A percentile compares a stretch with the other conserved stretches of the same genome.
Conservation (phyloP, 2,888 invertebrate genomes). For the Heliconius aoede region DNA sequence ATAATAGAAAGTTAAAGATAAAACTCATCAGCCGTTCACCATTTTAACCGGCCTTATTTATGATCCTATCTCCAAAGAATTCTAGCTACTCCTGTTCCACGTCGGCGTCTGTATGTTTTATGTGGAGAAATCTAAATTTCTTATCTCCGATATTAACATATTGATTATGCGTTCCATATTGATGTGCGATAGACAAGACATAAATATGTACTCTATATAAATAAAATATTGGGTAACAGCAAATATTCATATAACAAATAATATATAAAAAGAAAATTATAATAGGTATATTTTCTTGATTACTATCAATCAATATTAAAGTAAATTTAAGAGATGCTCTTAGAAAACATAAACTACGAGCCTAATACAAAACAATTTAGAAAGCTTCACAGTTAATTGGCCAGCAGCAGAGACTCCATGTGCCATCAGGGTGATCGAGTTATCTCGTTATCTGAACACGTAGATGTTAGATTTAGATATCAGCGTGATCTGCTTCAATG, state of each 20-base stretch:
- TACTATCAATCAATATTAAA: too few relatives aligned
- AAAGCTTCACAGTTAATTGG: conserved; percentile 46
- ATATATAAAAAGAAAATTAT: background rate
- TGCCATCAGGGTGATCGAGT: conserved; percentile 72
- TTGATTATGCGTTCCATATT: conserved; percentile 78
- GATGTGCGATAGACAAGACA: conserved; percentile 69
- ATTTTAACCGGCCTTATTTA: conserved; percentile 65
- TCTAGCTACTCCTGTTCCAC: conserved; percentile 70
- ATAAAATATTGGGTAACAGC: conserved; percentile 17
- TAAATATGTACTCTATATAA: conserved; percentile 4
- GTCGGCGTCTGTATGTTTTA: conserved; percentile 70
- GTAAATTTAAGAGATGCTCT: background rate
- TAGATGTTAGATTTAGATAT: conserved; percentile 69
- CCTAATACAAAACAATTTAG: conserved; percentile 35
- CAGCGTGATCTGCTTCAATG: conserved; percentile 66
- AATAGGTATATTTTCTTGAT: too few relatives aligned
- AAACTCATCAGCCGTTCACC: conserved; percentile 62
- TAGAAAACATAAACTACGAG: background rate
- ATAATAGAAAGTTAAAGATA: conserved; percentile 62
- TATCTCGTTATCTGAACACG: conserved; percentile 76
- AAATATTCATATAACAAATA: background rate
- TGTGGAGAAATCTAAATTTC: conserved; percentile 73
- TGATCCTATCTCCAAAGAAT: conserved; percentile 72
- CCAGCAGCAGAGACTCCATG: conserved; percentile 47
- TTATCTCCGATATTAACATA: conserved; percentile 81